Base-by-base conservation (phyloP, 2,888 invertebrate species). In the Cynaeus angustus region DNA sequence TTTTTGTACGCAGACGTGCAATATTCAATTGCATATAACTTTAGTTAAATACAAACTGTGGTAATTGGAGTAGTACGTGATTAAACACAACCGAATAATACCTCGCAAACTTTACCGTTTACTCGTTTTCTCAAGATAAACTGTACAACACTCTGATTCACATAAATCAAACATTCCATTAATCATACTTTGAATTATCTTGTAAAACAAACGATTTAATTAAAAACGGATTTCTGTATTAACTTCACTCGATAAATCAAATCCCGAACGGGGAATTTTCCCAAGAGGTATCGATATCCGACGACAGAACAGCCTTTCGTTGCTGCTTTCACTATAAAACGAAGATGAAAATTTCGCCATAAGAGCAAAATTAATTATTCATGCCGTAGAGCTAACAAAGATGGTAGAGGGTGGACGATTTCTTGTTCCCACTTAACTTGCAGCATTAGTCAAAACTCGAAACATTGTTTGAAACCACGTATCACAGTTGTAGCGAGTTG, bases 51-150 rank as follows among this genome's bases (percentile, higher is more conserved):
- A 64, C 41, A 46, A 68, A 68, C 61, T 62, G 16, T 33, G 56
- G 38, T 64, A 64, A 68, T 62, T 68, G 48, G 56, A 68, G 55
- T 48, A 12, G 68, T 55, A 68, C 64, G 68, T 68, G 68, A 68
- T 64, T 56, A 62, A 64, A 68, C 64, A 68, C 56, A 68, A 56
- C 28, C 37, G 56, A 58, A 58, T 30, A 64, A 64, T 56, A 21
- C 37, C 55, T 46, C 8, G 62, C 26, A 55, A 68, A 68, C 68
- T 68, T 68, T 61, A 52, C 53, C 33, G 26, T 33, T 58, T 67
- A 52, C 45, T 53, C 67, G 50, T 62, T 46, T 21, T 4, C 21
- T n/a, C 59, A 55, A 62, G 48, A 68, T 68, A 62, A 62, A 46
- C 46, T 45, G 14, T 67, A 46, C 41, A 66, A 56, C 45, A 56